Base-by-base conservation (phyloP, 2,797 vertebrate genomes). In the Parauchenoglanis punctatus region DNA sequence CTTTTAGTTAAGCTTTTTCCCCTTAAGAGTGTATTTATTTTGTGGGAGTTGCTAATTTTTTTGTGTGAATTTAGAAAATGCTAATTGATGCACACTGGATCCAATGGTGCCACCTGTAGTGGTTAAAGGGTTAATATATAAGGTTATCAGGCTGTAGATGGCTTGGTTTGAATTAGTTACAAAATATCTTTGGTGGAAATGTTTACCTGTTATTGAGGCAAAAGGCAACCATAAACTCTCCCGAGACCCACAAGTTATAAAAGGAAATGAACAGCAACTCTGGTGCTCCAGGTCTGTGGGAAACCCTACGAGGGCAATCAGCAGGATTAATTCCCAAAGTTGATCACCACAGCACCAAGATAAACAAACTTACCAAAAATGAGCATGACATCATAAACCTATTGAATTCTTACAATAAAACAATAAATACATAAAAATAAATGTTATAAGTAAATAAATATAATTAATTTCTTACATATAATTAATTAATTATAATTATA, bases 121-220 rank as follows among this genome's bases (percentile, higher is more conserved):
- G 3, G 40, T 40, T 3, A 40, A 40, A 40, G 40, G 40, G 40
- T 40, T 40, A 81, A 44, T 52, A 61, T 3, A 52, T 49, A 63
- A 46, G 44, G 44, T 49, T n/a, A 65, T 23, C 25, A 44, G 58
- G 35, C 31, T 89, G 56, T 80, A 76, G 6, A 81, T 86, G 31
- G 58, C 73, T 58, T 18, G 44, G 80, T 25, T 54, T 35, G 25
- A 28, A 72, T 44, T 49, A 82, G 65, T 63, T 31, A 23, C n/a
- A 54, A 70, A 75, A 54, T 49, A 7, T 85, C 28, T 85, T 17
- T 63, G 13, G 13, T 80, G 54, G 7, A 58, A 5, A 58, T 75
- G 75, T 88, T 84, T 89, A 35, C 25, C 20, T 86, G 76, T 86
- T 80, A 35, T 59, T 86, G 70, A 81, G 68, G 35, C 84, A 83